Base-by-base conservation (phyloP, 2,888 invertebrate genomes). In the Macroteleia sp. region DNA sequence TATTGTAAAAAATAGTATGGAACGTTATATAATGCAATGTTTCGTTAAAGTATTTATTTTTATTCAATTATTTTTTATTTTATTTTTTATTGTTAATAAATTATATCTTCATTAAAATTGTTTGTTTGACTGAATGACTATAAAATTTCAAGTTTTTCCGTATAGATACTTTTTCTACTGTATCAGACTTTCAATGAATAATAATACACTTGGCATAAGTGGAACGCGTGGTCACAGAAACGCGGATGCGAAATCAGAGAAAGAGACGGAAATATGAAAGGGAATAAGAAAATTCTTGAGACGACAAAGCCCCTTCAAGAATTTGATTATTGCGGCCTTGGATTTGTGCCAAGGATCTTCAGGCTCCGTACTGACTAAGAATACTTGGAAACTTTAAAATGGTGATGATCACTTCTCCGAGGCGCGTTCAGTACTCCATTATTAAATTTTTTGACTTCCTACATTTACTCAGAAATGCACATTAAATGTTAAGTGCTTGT, bases 281-380 rank as follows among this genome's bases (percentile, higher is more conserved):
- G 62, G 56, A 75, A 79, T 79, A 75, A 71, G 75, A 71, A 75
- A 70, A 79, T 79, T 75, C 79, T 78, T 78, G 52, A 56, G 16
- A 66, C 67, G 71, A 71, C 73, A 69, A 77, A 83, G 73, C 79
- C 78, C 77, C 82, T 75, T 77, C 82, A 87, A 83, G 88, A 89
- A 89, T 88, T 85, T 84, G 85, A 89, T 89, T 87, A 89, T 87
- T 86, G 84, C 85, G 81, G 83, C 85, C 85, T 85, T 81, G 85
- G 80, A 81, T 79, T 70, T 82, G 74, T 79, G 79, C 82, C 84
- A 82, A 82, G 83, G 80, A 82, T 80, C 71, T 41, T 16, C 59
- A 42, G 59, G 54, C 62, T 64, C 69, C 77, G 44, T 61, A 62
- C 48, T 44, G 64, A 73, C 77, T 78, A 57, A 69, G 77, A 85